phyloP scores from a whole-genome alignment of 1,140 invertebrate species.

The Pissodes strobi region DNA sequence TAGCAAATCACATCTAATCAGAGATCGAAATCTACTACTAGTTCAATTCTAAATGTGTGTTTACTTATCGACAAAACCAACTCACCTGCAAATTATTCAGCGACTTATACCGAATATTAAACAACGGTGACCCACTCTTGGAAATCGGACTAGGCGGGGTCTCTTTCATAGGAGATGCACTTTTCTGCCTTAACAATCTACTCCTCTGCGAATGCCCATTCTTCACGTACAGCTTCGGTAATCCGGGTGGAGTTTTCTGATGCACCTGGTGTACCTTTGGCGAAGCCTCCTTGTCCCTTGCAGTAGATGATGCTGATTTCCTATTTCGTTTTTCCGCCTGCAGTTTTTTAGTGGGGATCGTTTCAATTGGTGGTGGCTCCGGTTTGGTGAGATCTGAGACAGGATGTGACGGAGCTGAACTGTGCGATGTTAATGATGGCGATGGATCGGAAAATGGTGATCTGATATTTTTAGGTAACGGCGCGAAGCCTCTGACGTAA shows the following conservation, averaged over 20 bases:
- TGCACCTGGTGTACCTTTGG: conserved; percentile 44
- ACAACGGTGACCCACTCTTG: conserved; percentile 76
- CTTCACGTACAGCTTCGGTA: conserved; percentile 79
- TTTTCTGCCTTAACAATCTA: conserved; percentile 71
- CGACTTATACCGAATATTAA: conserved; percentile 83
- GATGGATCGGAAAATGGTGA: conserved; percentile 66
- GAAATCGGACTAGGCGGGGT: conserved; percentile 65
- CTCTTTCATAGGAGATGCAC: conserved; percentile 73
- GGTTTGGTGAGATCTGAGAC: conserved; percentile 68
- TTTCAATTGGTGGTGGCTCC: conserved; percentile 87
- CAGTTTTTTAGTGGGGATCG: conserved; percentile 82
- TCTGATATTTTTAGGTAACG: conserved; percentile 80
- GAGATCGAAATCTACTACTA: no score
- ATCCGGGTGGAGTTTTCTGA: conserved; percentile 62
- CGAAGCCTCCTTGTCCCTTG: conserved; percentile 54
- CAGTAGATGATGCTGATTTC: conserved; percentile 58
- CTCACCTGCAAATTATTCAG: conserved; percentile 68
- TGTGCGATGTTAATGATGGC: conserved; percentile 57
- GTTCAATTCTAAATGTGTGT: no score
- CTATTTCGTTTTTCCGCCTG: conserved; percentile 72
- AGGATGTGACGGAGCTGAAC: conserved; percentile 62
- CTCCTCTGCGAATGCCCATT: conserved; percentile 70
- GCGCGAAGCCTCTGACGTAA: conserved; percentile 89
- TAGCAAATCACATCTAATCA: neutral
- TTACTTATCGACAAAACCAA: neutral